phyloP scores from a whole-genome alignment of 2,797 vertebrate genomes.

The Tympanoctomys barrerae region DNA sequence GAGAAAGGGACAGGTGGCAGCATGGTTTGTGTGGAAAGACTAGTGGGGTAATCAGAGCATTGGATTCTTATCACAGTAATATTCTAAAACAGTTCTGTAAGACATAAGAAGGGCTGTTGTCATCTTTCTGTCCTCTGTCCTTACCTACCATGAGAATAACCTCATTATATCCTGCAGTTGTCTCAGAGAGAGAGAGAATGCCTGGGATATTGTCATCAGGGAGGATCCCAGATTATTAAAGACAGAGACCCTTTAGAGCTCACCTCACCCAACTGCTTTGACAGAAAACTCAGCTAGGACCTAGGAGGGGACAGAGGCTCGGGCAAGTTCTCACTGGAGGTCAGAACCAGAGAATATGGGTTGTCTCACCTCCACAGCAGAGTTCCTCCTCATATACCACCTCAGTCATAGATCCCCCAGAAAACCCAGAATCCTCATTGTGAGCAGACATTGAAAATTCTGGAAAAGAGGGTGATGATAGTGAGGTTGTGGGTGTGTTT shows the following conservation, averaged over 20 bases:
- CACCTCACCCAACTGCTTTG: neutral
- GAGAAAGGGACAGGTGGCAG: neutral
- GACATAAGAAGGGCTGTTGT: neutral
- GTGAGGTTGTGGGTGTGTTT: neutral
- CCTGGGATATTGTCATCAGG: neutral
- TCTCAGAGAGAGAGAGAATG: constrained; percentile 10
- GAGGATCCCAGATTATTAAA: constrained; percentile 26
- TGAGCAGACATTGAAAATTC: neutral
- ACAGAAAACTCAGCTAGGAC: neutral
- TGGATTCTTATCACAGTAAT: neutral
- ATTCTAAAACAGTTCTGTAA: neutral
- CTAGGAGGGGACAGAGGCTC: neutral
- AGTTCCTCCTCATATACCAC: neutral
- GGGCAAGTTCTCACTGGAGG: neutral
- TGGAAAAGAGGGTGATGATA: neutral
- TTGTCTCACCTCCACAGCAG: neutral
- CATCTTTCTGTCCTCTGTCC: constrained; percentile 2
- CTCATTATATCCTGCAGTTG: neutral
- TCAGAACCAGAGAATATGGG: neutral
- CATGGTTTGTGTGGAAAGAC: neutral
- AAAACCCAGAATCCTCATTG: neutral
- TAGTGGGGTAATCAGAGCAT: neutral
- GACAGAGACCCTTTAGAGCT: neutral
- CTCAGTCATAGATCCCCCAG: neutral
- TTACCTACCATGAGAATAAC: neutral